Evolutionary conservation across 2,888 invertebrate species (phyloP).

Genomic region (Malthinus seriepunctatus): DNA sequence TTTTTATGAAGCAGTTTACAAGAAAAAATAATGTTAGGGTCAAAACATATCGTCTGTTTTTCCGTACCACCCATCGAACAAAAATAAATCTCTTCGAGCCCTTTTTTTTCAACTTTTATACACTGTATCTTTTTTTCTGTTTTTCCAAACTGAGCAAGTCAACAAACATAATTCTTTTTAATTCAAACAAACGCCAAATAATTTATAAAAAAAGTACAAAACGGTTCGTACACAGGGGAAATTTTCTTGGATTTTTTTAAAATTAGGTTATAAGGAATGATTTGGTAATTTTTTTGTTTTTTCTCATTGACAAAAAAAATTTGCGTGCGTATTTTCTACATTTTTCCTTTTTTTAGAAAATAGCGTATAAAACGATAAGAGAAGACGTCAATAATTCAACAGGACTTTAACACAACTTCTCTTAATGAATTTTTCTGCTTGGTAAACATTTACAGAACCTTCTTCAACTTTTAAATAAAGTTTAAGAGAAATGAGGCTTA

Average conservation of each 20-base stretch:
- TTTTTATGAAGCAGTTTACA: neutral
- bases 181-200: constrained; percentile 7
- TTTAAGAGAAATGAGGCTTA: constrained; percentile 2
- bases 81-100: neutral
- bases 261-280: neutral
- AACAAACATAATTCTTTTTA: constrained; percentile 12
- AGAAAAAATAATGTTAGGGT: constrained; percentile 9
- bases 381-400: constrained; percentile 11
- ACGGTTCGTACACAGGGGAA: neutral
- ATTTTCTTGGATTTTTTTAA: neutral
- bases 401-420: constrained; percentile 25
- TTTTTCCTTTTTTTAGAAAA: neutral
- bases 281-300: neutral
- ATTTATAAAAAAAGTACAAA: constrained; percentile 10
- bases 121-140: constrained; percentile 14
- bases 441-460: constrained; percentile 32
- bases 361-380: neutral
- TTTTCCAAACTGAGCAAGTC: constrained; percentile 10
- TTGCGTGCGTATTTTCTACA: no score
- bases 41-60: constrained; percentile 4
- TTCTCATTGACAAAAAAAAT: neutral
- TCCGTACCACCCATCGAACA: constrained; percentile 1
- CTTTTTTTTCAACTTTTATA: constrained; percentile 13
- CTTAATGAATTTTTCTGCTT: constrained; percentile 31
- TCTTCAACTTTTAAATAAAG: constrained; percentile 12